Evolutionary conservation across 2,797 vertebrate species (phyloP).

Genomic region (Furcifer pardalis): DNA sequence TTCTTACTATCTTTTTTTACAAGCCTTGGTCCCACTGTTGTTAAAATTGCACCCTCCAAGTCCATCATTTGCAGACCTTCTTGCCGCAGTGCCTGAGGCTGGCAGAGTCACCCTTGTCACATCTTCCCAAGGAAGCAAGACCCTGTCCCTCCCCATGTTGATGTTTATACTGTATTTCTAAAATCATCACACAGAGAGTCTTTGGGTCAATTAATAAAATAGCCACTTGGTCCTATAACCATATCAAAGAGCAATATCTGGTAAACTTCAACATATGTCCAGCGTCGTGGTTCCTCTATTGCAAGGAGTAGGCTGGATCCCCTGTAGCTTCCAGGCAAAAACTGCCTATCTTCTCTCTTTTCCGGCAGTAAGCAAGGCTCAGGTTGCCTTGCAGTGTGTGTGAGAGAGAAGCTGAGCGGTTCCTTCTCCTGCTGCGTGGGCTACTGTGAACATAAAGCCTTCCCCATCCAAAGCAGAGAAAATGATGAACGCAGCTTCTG

Average conservation of each 20-base stretch:
- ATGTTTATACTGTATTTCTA: background rate
- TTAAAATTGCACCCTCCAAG: constrained; percentile 63
- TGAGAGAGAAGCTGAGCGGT: background rate
- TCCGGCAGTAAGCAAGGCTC: background rate
- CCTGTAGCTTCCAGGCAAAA: background rate
- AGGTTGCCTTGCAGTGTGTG: background rate
- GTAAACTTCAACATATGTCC: background rate
- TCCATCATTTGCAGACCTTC: too few species aligned
- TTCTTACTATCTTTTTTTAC: constrained; percentile 49
- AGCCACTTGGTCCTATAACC: too few species aligned
- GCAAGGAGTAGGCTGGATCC: background rate
- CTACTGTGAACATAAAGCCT: background rate
- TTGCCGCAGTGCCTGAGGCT: too few species aligned
- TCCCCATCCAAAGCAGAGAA: background rate
- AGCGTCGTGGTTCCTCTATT: background rate
- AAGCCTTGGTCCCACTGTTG: constrained; percentile 59
- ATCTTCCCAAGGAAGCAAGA: too few species aligned
- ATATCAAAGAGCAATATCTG: constrained; percentile 13
- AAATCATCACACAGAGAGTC: background rate
- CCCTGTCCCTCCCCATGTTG: background rate
- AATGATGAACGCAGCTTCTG: background rate
- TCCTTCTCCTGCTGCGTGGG: background rate
- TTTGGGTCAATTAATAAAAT: background rate
- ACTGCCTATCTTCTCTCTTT: background rate
- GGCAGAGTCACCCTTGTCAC: too few species aligned